Conservation (phyloP, 2,113 vertebrate genomes). For the Azemiops feae region DNA sequence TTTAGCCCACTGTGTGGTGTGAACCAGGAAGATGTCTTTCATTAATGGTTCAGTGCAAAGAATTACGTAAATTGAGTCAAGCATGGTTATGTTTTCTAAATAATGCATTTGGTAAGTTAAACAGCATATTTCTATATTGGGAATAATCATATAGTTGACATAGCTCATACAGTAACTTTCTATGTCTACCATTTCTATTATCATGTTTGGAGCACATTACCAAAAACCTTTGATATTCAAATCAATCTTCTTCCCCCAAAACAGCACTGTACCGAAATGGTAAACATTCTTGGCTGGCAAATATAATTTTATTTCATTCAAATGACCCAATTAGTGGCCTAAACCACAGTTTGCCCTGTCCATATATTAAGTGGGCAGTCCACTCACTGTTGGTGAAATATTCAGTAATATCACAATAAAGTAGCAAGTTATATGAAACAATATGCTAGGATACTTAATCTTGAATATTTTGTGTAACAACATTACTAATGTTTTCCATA, state of each 20-base stretch:
- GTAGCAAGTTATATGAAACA: conserved; percentile 24
- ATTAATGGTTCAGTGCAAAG: neutral
- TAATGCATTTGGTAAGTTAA: neutral
- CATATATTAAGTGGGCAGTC: neutral
- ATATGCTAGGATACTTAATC: neutral
- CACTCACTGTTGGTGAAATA: neutral
- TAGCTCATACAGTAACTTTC: neutral
- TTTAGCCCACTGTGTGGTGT: no score
- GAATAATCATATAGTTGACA: neutral
- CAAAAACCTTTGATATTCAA: neutral
- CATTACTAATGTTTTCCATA: conserved; percentile 38
- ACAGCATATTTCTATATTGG: neutral
- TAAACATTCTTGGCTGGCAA: neutral
- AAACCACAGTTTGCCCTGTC: conserved; percentile 1
- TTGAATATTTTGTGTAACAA: neutral
- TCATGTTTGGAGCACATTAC: neutral
- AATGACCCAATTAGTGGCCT: neutral
- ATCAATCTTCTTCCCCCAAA: neutral
- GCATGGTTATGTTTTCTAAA: neutral
- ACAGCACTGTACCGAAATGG: neutral
- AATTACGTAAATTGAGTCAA: neutral
- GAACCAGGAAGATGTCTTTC: no score
- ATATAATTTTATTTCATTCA: neutral
- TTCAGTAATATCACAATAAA: conserved; percentile 23
- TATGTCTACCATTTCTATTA: neutral